Evolutionary conservation across 2,113 vertebrate species (phyloP).

Genomic region (Carassius auratus): DNA sequence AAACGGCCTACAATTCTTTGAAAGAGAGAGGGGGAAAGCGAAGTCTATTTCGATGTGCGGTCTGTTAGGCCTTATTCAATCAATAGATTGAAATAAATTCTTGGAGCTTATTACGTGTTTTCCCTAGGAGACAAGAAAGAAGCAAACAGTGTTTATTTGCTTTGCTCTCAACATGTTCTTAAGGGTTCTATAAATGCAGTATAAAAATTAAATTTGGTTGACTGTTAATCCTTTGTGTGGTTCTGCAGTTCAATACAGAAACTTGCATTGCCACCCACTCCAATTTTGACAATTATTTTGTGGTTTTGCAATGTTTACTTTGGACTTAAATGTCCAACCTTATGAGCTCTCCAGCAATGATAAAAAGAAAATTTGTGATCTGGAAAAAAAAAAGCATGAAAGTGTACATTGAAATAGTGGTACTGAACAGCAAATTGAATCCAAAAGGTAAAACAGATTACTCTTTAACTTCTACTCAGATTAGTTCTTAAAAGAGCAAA

Average conservation of each 20-base stretch:
- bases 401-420: not conserved
- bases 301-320: not conserved
- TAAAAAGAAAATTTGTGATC: not conserved
- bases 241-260: not conserved
- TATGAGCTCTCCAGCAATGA: not conserved
- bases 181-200: conserved; percentile 12
- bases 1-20: conserved; percentile 54
- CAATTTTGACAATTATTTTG: not conserved
- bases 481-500: too few relatives aligned
- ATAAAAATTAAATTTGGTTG: not conserved
- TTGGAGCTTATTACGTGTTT: conserved; percentile 43
- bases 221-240: not conserved
- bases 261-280: not conserved
- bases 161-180: not conserved
- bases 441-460: too few relatives aligned
- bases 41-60: conserved; percentile 41
- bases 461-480: not conserved
- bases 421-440: too few relatives aligned
- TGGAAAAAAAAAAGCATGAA: not conserved
- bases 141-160: conserved; percentile 36
- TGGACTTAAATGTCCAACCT: not conserved
- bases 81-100: conserved; percentile 52
- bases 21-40: not conserved
- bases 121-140: conserved; percentile 39
- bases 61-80: conserved; percentile 38